These are phyloP conservation scores for Nilaparvata lugens DNA, from an alignment of 1,140 invertebrate species.

Conservation along the genomic window DNA sequence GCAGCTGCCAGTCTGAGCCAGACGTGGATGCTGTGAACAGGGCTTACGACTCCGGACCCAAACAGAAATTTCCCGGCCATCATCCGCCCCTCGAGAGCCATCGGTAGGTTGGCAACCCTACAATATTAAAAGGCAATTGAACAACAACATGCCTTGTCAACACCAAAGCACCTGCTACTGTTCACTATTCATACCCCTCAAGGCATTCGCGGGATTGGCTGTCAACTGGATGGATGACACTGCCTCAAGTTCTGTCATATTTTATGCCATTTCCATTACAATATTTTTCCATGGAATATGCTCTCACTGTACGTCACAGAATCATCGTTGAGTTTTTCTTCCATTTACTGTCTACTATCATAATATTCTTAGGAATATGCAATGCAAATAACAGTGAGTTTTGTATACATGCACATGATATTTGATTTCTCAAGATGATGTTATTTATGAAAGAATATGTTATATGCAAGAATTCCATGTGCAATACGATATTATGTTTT, in stretches of 20 bases:
- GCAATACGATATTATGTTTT: no score
- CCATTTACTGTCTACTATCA: no score
- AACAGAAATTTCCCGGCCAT: conserved; percentile 10
- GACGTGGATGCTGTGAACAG: conserved; percentile 13
- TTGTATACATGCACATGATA: no score
- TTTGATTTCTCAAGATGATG: no score
- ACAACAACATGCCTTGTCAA: not conserved
- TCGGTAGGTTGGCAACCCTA: conserved; percentile 12
- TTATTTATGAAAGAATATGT: no score
- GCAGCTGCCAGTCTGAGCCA: conserved; percentile 1
- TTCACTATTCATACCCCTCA: not conserved
- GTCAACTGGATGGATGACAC: not conserved
- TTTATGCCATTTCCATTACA: not conserved
- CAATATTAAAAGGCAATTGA: not conserved
- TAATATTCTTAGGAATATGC: no score
- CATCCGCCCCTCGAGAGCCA: conserved; percentile 20
- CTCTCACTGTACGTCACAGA: no score
- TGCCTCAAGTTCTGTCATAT: not conserved
- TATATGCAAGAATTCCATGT: no score
- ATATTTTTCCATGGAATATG: not conserved
- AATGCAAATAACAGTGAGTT: no score
- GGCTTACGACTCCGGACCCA: conserved; percentile 15
- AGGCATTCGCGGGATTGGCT: not conserved
- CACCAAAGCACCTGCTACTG: not conserved
- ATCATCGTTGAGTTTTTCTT: no score